Base-by-base conservation (phyloP, 2,888 invertebrate genomes). In the Tricholauxania praeusta region DNA sequence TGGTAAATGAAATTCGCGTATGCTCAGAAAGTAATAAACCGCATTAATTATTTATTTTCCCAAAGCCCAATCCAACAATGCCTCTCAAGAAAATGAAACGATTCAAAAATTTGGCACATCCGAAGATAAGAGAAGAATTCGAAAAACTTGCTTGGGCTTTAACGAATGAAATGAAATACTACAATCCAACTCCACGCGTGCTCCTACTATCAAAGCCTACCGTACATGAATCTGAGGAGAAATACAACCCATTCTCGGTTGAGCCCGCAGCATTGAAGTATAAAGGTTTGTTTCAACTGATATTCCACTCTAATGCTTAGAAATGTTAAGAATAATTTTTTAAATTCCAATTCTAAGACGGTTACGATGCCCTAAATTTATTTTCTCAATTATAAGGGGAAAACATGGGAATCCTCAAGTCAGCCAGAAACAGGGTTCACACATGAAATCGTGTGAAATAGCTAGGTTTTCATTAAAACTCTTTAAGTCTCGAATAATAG, bases 71-170 rank as follows among this genome's bases (percentile, higher is more conserved):
- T 10, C 75, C 72, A n/a, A 48, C 12, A 32, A 76, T 66, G 73
- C 69, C 76, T 1, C 71, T 76, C 5, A 66, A 63, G 17, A 17
- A 72, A 59, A 78, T 80, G 80, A 74, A 71, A 6, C 83, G 85
- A 0, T 78, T 80, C 5, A 83, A 80, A 71, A 77, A 78, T 15
- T 74, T 85, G 10, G 71, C 82, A 3, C 75, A 73, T 1, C 86
- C 85, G 1, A 81, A 74, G 39, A 49, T 71, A 7, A 74, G 72
- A 12, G 0, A 71, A 5, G 78, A 77, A 59, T 67, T 75, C 6
- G 48, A 73, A 4, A 79, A 79, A 55, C 69, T 72, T 0, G 65
- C 72, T 8, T 86, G 85, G 85, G 77, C 77, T 17, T 71, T 85
- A 0, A 83, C 78, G 1, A 15, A 15, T 8, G 71, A 67, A 15